A percentile compares a stretch with the other conserved stretches of the same genome.
Conservation (phyloP, 2,888 invertebrate species). For the Lasioglossum calceatum region DNA sequence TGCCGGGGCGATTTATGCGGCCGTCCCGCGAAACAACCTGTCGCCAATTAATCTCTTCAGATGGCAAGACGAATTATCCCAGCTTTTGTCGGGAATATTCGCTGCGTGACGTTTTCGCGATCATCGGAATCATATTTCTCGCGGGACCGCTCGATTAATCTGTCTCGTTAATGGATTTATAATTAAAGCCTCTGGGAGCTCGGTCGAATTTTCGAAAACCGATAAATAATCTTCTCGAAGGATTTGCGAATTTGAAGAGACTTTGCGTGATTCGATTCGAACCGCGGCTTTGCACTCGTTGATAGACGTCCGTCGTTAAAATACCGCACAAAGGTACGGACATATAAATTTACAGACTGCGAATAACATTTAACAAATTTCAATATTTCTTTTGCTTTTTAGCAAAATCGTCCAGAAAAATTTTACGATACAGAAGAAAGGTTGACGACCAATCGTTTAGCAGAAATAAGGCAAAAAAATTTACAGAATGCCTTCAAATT, state of each 20-base stretch:
- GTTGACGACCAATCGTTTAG: too few relatives aligned
- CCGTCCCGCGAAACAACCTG: conserved; percentile 46
- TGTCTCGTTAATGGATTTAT: conserved; percentile 13
- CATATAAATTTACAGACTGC: background rate
- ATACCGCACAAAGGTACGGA: background rate
- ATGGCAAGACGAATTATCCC: conserved; percentile 48
- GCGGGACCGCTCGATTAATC: background rate
- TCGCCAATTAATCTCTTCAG: conserved; percentile 52
- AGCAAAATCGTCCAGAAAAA: too few relatives aligned
- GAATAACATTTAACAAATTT: background rate
- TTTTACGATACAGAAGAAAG: too few relatives aligned
- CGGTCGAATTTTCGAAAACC: background rate
- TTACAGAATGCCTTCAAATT: too few relatives aligned
- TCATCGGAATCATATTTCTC: conserved; percentile 17
- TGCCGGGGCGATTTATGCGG: conserved; percentile 38
- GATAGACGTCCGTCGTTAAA: background rate
- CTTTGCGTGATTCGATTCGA: background rate
- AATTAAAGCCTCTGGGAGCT: background rate
- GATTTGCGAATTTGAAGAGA: background rate
- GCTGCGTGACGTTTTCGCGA: conserved; percentile 7
- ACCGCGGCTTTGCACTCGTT: background rate
- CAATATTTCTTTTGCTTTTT: background rate
- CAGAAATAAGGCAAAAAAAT: too few relatives aligned
- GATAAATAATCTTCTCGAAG: background rate
- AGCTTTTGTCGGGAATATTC: conserved; percentile 22